These are phyloP conservation scores for Gymnocheta viridis DNA, from an alignment of 2,888 invertebrate species.

Conservation along the genomic window DNA sequence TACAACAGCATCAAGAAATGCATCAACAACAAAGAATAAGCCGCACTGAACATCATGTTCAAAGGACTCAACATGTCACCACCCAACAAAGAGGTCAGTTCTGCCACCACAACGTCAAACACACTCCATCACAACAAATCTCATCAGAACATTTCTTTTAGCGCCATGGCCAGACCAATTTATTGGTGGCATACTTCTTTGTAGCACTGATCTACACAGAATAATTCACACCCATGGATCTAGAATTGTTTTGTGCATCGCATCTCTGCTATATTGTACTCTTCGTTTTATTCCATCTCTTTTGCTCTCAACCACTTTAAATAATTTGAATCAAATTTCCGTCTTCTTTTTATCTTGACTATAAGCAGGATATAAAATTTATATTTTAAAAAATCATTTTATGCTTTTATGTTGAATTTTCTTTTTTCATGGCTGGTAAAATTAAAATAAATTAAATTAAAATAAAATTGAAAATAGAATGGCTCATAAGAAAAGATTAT, in stretches of 20 bases:
- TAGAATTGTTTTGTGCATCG: conserved; percentile 74
- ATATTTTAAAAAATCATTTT: not conserved
- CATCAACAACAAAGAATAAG: conserved; percentile 85
- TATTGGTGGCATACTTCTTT: not conserved
- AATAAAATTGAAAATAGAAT: too few relatives aligned
- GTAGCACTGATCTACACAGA: conserved; percentile 67
- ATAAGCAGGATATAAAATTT: not conserved
- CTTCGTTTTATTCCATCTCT: not conserved
- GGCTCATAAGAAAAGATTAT: too few relatives aligned
- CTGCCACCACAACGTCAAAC: not conserved
- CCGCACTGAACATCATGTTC: conserved; percentile 89
- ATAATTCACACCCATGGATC: conserved; percentile 77
- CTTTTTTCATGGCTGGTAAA: too few relatives aligned
- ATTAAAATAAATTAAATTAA: too few relatives aligned
- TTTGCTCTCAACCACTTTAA: not conserved
- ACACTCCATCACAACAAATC: not conserved
- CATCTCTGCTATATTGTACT: conserved; percentile 25
- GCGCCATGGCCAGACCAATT: not conserved
- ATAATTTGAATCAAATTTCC: not conserved
- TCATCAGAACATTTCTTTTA: not conserved
- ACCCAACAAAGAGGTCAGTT: conserved; percentile 88
- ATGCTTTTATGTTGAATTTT: too few relatives aligned
- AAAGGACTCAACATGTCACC: conserved; percentile 88
- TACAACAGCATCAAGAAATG: conserved; percentile 83
- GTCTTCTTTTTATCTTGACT: too few relatives aligned